Evolutionary conservation across 2,888 invertebrate species (phyloP), one percentile per base, ranked within the genome.

Genomic region (Bruchidius siliquastri): DNA sequence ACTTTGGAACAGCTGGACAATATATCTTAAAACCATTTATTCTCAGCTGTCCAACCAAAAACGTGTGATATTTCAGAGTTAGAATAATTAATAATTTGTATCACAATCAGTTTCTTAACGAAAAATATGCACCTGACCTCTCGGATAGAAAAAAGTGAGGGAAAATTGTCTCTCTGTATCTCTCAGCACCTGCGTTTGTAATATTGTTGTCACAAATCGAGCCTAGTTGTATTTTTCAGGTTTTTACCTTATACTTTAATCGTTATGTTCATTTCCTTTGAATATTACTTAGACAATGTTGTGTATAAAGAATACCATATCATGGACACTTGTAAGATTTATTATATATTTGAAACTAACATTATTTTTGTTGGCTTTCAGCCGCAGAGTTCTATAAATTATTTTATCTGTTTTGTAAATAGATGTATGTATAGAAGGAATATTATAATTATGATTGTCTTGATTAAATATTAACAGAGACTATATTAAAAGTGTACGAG

Each of bases 361-460:
- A 80, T 81, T 81, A 81, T 83, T 83, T 85, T 84, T 82, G 82
- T 83, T 83, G 84, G 84, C 82, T 81, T 74, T 74, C 74, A 80
- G 83, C 82, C 83, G 76, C 76, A 82, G 82, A 80, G 68, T 68
- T 70, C 84, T 86, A 85, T 86, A 86, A 84, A 86, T 85, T 85
- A 84, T 84, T 84, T 85, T 86, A 85, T 86, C 85, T 85, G 86
- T 87, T 68, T 87, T 88, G 87, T 87, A 87, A 83, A 88, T 87
- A 88, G 84, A 79, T 87, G 85, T 86, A 86, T 87, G 88, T 87
- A 88, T 87, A 87, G 86, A 85, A 86, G 84, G 83, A 49, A 85
- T 84, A 86, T 84, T 84, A 86, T 85, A 82, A 86, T 85, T 85
- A 86, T 86, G 84, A 87, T 87, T 87, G 87, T 87, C 87, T 86